phyloP scores from a whole-genome alignment of 2,113 vertebrate species.

The Hippoglossus stenolepis region DNA sequence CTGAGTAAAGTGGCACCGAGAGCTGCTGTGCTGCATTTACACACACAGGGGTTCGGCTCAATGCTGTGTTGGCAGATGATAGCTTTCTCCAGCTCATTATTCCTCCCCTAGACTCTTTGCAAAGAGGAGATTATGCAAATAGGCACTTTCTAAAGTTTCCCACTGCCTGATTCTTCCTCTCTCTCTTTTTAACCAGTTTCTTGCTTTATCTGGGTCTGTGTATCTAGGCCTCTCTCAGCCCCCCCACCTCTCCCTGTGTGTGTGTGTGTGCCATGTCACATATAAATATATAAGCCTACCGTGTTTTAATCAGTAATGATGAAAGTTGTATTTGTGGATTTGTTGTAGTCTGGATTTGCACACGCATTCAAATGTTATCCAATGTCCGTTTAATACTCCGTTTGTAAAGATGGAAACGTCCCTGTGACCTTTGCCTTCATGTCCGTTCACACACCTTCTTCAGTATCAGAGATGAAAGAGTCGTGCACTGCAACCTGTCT shows the following conservation, averaged over 20 bases:
- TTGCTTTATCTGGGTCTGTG: slow-evolving; percentile 48
- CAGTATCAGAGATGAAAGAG: neutral
- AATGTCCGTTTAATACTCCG: neutral
- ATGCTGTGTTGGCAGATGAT: slow-evolving; percentile 58
- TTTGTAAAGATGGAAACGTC: too few species aligned
- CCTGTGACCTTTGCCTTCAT: too few species aligned
- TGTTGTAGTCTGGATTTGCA: neutral
- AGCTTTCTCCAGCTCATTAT: slow-evolving; percentile 69
- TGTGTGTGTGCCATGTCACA: slow-evolving; percentile 8
- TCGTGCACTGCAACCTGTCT: too few species aligned
- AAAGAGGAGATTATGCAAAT: slow-evolving; percentile 78
- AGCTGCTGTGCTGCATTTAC: neutral
- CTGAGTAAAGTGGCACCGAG: neutral
- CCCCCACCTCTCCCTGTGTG: neutral
- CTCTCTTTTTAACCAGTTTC: slow-evolving; percentile 17
- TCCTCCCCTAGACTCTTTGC: slow-evolving; percentile 55
- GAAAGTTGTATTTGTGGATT: slow-evolving; percentile 16
- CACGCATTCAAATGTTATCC: neutral
- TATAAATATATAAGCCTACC: slow-evolving; percentile 20
- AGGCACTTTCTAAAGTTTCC: slow-evolving; percentile 66
- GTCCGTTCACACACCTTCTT: too few species aligned
- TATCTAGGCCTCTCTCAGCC: slow-evolving; percentile 41
- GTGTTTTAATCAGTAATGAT: slow-evolving; percentile 34
- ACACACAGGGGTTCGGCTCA: slow-evolving; percentile 41
- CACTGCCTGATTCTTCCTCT: slow-evolving; percentile 30